Evolutionary conservation across 2,113 vertebrate species (phyloP).

Genomic region (Columba janthina): DNA sequence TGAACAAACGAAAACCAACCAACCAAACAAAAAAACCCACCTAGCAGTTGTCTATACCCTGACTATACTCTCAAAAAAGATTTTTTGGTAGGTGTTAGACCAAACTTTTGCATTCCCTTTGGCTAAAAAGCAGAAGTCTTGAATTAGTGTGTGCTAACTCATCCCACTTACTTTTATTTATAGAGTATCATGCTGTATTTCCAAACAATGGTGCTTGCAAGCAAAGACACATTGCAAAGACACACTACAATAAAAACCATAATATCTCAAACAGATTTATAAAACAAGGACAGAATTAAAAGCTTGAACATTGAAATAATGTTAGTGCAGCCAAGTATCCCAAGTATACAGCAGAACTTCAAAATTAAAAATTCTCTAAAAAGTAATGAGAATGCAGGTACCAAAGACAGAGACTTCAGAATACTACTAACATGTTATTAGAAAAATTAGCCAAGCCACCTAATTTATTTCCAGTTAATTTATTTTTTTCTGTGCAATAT

Average conservation of each 20-base stretch:
- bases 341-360: not conserved
- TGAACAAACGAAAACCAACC: not conserved
- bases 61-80: not conserved
- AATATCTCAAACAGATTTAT: not conserved
- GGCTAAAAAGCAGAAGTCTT: not conserved
- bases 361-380: not conserved
- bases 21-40: too few relatives aligned
- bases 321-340: not conserved
- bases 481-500: not conserved
- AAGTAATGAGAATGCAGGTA: not conserved
- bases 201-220: not conserved
- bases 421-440: not conserved
- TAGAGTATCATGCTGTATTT: not conserved
- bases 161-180: not conserved
- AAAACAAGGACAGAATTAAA: not conserved
- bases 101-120: not conserved
- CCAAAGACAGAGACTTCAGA: not conserved
- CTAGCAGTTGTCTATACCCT: not conserved
- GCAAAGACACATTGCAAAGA: not conserved
- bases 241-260: not conserved
- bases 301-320: not conserved
- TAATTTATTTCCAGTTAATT: not conserved
- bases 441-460: not conserved
- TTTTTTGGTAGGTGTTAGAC: not conserved
- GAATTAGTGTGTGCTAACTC: not conserved